Percentiles rank a stretch among this genome's conserved stretches.
Conservation (phyloP, 2,888 invertebrate species). For the Diadromus collaris region DNA sequence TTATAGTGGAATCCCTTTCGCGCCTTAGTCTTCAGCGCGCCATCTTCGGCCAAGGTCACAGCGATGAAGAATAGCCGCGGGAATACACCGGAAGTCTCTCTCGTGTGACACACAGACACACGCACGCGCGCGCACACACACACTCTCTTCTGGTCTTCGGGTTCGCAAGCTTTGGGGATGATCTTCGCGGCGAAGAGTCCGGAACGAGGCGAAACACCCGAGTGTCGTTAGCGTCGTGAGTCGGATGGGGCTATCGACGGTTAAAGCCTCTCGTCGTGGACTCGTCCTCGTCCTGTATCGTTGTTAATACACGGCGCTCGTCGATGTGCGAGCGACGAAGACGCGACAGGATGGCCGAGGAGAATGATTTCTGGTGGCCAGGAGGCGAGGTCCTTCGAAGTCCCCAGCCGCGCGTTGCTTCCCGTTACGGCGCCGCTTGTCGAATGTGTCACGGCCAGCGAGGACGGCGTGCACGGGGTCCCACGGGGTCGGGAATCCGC, state of each 20-base stretch:
- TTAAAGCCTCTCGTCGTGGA: constrained; percentile 7
- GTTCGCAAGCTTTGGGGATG: constrained; percentile 41
- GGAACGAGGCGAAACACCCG: constrained; percentile 55
- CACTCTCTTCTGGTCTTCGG: constrained; percentile 14
- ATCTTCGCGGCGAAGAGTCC: constrained; percentile 52
- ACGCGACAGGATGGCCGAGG: constrained; percentile 49
- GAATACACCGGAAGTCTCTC: constrained; percentile 4
- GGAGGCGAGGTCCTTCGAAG: constrained; percentile 69
- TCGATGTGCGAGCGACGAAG: constrained; percentile 49
- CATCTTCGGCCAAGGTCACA: constrained; percentile 42
- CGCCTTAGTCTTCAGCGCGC: constrained; percentile 31
- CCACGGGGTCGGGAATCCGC: constrained; percentile 75
- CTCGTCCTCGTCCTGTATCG: constrained; percentile 33
- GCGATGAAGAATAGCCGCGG: constrained; percentile 34
- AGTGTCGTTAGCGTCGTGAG: constrained; percentile 67
- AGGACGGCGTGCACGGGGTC: constrained; percentile 77
- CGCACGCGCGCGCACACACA: neutral
- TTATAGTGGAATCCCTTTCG: constrained; percentile 25
- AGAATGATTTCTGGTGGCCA: constrained; percentile 58
- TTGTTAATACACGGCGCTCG: constrained; percentile 34
- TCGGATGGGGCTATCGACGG: constrained; percentile 28
- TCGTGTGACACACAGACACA: constrained; percentile 7
- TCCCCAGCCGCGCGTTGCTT: constrained; percentile 80
- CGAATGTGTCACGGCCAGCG: constrained; percentile 80
- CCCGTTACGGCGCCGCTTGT: constrained; percentile 80